Conservation (phyloP, 2,888 invertebrate species). For the Mechanitis messenoides region DNA sequence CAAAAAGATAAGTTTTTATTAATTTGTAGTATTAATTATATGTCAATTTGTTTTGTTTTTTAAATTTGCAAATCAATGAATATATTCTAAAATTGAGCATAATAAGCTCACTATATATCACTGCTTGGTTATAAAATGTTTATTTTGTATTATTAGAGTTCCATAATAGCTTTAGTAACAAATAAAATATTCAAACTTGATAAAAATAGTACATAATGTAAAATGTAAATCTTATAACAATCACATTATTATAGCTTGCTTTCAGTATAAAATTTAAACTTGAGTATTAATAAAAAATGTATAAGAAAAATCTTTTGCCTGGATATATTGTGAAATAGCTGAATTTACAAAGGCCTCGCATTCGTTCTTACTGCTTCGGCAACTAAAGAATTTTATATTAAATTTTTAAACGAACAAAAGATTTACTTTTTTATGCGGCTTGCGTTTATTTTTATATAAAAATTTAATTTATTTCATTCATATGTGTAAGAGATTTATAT, state of each 20-base stretch:
- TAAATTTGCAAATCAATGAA: too few species aligned
- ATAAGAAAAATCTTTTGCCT: slow-evolving; percentile 17
- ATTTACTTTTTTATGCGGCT: slow-evolving; percentile 6
- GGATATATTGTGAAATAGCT: slow-evolving; percentile 21
- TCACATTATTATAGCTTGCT: not conserved
- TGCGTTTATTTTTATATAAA: slow-evolving; percentile 6
- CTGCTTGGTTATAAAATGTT: too few species aligned
- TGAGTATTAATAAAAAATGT: slow-evolving; percentile 16
- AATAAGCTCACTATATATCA: too few species aligned
- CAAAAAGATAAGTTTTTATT: not conserved
- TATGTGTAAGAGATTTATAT: too few species aligned
- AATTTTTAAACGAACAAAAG: slow-evolving; percentile 14
- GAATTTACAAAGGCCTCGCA: slow-evolving; percentile 23
- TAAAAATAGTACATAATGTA: not conserved
- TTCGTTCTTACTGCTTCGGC: slow-evolving; percentile 15
- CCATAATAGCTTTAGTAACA: too few species aligned
- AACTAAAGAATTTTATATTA: slow-evolving; percentile 25
- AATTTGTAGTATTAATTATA: too few species aligned
- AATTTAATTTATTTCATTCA: not conserved
- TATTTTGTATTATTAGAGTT: too few species aligned
- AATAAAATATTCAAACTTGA: not conserved
- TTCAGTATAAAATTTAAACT: slow-evolving; percentile 6
- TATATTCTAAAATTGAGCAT: too few species aligned
- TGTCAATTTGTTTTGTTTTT: too few species aligned
- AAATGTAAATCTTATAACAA: too few species aligned